Conservation (phyloP, 2,797 vertebrate genomes). For the Cichlasoma orientale region DNA sequence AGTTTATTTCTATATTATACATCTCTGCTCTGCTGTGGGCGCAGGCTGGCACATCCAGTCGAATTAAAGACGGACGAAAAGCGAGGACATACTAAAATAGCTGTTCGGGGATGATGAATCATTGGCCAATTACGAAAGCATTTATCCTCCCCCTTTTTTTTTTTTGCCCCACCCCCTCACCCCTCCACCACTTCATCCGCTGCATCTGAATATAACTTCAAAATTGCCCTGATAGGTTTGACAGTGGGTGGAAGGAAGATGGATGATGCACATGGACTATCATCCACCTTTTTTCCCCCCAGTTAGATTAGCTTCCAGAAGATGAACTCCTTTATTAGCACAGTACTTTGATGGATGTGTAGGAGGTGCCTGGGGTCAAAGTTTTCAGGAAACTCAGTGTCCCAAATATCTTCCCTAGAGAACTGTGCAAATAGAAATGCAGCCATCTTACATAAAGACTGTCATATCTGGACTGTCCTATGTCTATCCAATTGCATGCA, state of each 20-base stretch:
- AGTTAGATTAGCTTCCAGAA: constrained; percentile 14
- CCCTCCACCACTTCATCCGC: constrained; percentile 4
- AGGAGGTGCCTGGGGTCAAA: background rate
- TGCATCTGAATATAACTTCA: constrained; percentile 38
- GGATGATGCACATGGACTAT: constrained; percentile 29
- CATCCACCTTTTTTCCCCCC: background rate
- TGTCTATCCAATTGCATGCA: constrained; percentile 28
- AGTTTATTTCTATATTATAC: constrained; percentile 57
- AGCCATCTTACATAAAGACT: constrained; percentile 1
- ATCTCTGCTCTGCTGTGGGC: constrained; percentile 28
- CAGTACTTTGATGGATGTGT: background rate
- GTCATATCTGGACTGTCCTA: constrained; percentile 31
- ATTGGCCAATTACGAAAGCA: constrained; percentile 58
- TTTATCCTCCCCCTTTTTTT: constrained; percentile 25
- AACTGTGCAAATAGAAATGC: constrained; percentile 1
- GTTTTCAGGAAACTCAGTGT: background rate
- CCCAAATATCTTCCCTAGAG: background rate
- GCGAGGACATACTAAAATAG: constrained; percentile 59
- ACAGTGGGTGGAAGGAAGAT: constrained; percentile 38
- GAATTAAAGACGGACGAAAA: constrained; percentile 42
- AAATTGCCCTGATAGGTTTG: constrained; percentile 25
- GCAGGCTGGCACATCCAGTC: constrained; percentile 38
- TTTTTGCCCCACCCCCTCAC: background rate
- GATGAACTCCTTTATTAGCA: constrained; percentile 1
- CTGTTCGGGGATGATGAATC: constrained; percentile 54